A percentile compares a stretch with the other conserved stretches of the same genome.
Conservation (phyloP, 2,113 vertebrate genomes). For the Lepisosteus oculatus region DNA sequence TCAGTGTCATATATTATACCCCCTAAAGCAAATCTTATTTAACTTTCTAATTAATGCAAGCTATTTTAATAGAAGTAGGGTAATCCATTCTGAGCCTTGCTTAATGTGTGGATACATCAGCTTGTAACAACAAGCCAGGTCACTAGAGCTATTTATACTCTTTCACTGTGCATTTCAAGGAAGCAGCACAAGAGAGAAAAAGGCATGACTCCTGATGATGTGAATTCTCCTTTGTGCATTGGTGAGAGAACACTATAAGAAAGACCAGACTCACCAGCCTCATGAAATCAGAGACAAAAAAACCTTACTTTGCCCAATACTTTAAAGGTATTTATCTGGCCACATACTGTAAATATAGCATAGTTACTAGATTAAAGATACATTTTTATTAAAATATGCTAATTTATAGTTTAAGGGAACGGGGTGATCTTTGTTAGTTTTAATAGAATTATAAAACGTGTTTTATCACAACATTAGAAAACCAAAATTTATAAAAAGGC, state of each 20-base stretch:
- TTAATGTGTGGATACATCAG: background rate
- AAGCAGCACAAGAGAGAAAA: background rate
- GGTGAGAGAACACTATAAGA: background rate
- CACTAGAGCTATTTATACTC: background rate
- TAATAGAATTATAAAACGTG: no score
- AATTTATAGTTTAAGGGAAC: no score
- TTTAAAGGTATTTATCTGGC: no score
- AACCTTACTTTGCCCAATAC: no score
- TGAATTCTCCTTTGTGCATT: background rate
- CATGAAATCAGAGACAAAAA: no score
- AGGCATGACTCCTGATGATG: background rate
- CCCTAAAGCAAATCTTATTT: background rate
- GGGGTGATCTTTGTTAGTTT: no score
- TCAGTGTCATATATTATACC: background rate
- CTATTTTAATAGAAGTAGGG: background rate
- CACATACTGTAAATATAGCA: no score
- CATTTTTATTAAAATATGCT: no score
- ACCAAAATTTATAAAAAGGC: no score
- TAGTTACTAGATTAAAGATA: no score
- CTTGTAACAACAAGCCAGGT: background rate
- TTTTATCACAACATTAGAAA: no score
- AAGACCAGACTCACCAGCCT: no score
- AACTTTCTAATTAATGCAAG: conserved; percentile 1
- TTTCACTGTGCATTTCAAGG: background rate
- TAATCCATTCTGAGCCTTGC: background rate